Evolutionary conservation across 2,113 vertebrate species (phyloP), one percentile per base, ranked within the genome.

Genomic region (Nibea albiflora): DNA sequence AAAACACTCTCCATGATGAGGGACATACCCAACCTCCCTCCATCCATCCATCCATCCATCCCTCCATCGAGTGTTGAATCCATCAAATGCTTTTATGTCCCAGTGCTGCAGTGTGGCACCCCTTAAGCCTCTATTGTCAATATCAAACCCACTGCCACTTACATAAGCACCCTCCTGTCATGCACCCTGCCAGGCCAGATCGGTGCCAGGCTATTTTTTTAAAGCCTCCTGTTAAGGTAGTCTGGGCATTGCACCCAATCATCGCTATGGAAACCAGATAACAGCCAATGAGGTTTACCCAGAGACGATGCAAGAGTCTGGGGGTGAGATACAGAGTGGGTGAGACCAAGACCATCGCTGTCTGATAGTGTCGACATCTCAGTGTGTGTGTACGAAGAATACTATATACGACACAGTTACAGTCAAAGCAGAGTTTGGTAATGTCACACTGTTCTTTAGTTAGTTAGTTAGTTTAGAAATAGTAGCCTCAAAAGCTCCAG

Each of bases 131-230:
- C 70, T 52, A 64, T 66, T 69, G 73, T 89, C 85, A 70, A 87
- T 88, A 80, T 67, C 54, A 65, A 85, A 78, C 62, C 71, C 12
- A 57, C 54, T 74, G 77, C 81, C 71, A 81, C 83, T 91, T 92
- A 81, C 72, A 74, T 93, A 93, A 94, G 70, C 67, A 53, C 42
- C 65, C 56, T 71, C 64, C 54, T 84, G 74, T 67, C 22, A 46
- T 66, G 47, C 44, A 64, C 0, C 58, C 65, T 67, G 70, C 60
- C 56, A 53, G 57, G 39, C 58, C 35, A 52, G 80, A 80, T 35
- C 79, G 44, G 58, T 72, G 70, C 67, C 58, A 65, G 74, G 63
- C 52, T 64, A 16, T 62, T 73, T 61, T 56, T 70, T 65, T 57
- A 26, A 58, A 67, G 31, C 24, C 54, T 78, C 22, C 69, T 70